Conservation (phyloP, 2,797 vertebrate genomes). For the Acomys russatus region DNA sequence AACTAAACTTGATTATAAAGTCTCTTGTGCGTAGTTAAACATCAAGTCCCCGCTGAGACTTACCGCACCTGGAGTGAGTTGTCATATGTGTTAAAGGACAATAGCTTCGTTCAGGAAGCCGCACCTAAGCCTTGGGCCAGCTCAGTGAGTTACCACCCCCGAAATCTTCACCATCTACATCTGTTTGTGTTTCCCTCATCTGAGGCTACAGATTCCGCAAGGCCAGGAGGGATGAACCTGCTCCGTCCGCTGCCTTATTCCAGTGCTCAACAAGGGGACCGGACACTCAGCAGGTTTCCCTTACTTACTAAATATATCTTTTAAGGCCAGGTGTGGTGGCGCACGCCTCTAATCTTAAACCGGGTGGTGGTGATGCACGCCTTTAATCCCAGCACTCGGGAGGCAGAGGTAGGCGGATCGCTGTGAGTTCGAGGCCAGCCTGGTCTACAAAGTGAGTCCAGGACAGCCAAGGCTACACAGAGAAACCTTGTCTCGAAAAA, state of each 20-base stretch:
- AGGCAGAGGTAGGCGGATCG: too few species aligned
- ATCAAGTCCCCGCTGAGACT: background rate
- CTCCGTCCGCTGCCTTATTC: background rate
- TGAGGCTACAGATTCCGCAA: background rate
- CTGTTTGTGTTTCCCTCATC: background rate
- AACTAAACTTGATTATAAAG: background rate
- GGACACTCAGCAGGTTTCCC: background rate
- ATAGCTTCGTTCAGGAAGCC: slow-evolving; percentile 17
- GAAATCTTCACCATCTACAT: background rate
- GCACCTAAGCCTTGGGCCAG: background rate
- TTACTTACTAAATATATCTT: background rate
- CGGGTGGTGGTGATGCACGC: too few species aligned
- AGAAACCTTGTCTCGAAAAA: too few species aligned
- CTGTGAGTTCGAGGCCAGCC: too few species aligned
- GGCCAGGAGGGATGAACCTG: background rate
- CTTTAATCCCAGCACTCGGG: too few species aligned
- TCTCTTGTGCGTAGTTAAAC: background rate
- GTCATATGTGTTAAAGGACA: background rate
- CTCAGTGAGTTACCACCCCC: background rate
- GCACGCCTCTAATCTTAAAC: too few species aligned
- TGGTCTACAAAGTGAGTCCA: too few species aligned
- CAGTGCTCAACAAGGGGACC: background rate
- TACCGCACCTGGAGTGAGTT: background rate
- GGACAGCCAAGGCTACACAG: too few species aligned
- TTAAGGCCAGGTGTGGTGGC: background rate